Evolutionary conservation across 2,888 invertebrate genomes (phyloP), one percentile per base, ranked within the genome.

Genomic region (Cryptosula pallasiana): DNA sequence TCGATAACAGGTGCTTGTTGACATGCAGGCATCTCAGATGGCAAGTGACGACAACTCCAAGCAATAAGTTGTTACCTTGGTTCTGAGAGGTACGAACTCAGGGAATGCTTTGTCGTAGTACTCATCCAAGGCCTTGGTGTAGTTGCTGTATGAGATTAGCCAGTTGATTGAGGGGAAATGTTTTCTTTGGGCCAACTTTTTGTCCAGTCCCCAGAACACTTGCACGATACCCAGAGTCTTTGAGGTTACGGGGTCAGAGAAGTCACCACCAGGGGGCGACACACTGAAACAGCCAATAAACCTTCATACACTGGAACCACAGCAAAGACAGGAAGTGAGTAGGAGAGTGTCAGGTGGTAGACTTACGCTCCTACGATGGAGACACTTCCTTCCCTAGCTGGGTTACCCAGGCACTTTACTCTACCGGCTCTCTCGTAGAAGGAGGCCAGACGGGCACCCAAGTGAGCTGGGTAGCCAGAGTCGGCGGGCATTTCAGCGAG

Each of bases 101-200:
- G 90, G 89, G 89, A 93, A 96, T 88, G 94, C 94, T 88, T 97
- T 97, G 86, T 99, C 99, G 83, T 99, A 99, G 88, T 95, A 99
- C 84, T 99, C 99, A 82, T 99, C 99, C 80, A 99, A 88, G 71
- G 98, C 95, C 76, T 97, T 91, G 88, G 94, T 93, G 88, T 99
- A 99, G 88, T 99, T 99, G 86, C 95, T 95, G 90, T 94, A 94
- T 0, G 96, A 97, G 86, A 99, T 98, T 80, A 99, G 91, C 99
- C 99, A 99, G 88, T 99, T 99, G 88, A 99, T 95, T 78, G 97
- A 96, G 74, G 99, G 99, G 90, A 99, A 99, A 88, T 99, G 99
- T 86, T 99, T 99, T 79, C 99, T 90, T 88, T 99, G 99, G 0
- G 98, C 98, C 75, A 98, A 89, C 85, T 97, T 98, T 87, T 98